A percentile compares a stretch with the other conserved stretches of the same genome.
Conservation (phyloP, 2,113 vertebrate genomes). For the Brachionichthys hirsutus region DNA sequence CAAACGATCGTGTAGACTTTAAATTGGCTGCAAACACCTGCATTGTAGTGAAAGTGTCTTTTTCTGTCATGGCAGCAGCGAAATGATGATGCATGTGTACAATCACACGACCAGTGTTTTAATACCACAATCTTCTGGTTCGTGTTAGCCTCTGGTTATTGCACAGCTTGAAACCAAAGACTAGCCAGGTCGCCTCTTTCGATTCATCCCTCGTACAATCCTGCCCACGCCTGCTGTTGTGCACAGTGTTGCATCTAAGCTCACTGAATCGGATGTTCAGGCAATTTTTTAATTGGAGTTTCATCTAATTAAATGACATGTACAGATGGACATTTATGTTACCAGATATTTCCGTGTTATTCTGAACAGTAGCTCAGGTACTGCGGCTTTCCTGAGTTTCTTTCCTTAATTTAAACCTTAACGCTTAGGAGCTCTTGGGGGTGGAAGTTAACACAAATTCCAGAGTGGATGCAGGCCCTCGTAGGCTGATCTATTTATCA, state of each 20-base stretch:
- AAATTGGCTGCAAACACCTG: conserved; percentile 10
- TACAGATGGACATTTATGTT: background rate
- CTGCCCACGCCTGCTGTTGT: conserved; percentile 24
- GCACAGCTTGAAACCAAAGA: conserved; percentile 80
- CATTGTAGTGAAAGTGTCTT: conserved; percentile 13
- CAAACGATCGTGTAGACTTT: conserved; percentile 20
- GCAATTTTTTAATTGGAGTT: conserved; percentile 8
- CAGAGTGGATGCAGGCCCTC: background rate
- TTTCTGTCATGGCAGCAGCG: conserved; percentile 20
- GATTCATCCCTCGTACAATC: conserved; percentile 32
- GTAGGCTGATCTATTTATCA: background rate
- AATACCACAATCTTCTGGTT: conserved; percentile 37
- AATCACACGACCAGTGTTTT: conserved; percentile 66
- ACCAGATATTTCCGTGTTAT: conserved; percentile 11
- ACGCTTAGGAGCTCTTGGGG: background rate
- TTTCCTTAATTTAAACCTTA: background rate
- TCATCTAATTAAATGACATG: conserved; percentile 12
- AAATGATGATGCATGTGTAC: conserved; percentile 73
- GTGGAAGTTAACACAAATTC: background rate
- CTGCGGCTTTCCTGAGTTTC: conserved; percentile 1
- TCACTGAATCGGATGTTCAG: conserved; percentile 11
- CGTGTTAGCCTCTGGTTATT: conserved; percentile 52
- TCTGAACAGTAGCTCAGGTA: background rate
- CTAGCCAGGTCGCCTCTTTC: conserved; percentile 35
- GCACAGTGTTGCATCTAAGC: conserved; percentile 4